Base-by-base conservation (phyloP, 2,113 vertebrate genomes). In the Neolamprologus caudopunctatus region DNA sequence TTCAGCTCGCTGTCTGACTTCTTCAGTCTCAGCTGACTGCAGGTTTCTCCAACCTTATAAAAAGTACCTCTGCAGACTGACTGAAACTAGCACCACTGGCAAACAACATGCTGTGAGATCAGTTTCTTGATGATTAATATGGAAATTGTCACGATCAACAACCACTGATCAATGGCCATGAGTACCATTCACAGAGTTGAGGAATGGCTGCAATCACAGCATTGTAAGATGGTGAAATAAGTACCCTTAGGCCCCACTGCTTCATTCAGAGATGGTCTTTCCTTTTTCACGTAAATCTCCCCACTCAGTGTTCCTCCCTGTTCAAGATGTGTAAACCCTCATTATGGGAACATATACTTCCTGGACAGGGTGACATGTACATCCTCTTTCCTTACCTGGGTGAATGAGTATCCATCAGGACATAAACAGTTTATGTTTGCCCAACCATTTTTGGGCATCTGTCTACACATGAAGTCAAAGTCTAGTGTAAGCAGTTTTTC, bases 391-490 rank as follows among this genome's bases (percentile, higher is more conserved):
- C 3, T 66, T 66, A 66, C 33, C 61, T 37, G 33, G 33, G 17
- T n/a, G 61, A 66, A n/a, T 8, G 61, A 66, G 33, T 37, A 66
- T n/a, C 17, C 61, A 66, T 66, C 61, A 66, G 33, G 17, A 37
- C 33, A 91, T 86, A 91, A 91, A 95, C 87, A 90, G 90, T 85
- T 82, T 61, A 68, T 82, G 63, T 86, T 93, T 92, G 82, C 78
- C 51, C 24, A 12, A 33, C 51, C 31, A 58, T 78, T 80, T 63
- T 37, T 73, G 17, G 83, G 80, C 5, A 12, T 86, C 63, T 55
- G 57, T 75, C 7, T 31, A 4, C 51, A 75, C 8, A 13, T 19
- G 68, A 57, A 26, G 9, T 37, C 31, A 58, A 55, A 53, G 45
- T 58, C 37, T 9, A 51, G 21, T 57, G 73, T 5, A 31, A 82